Evolutionary conservation across 2,113 vertebrate species (phyloP).

Genomic region (Tichodroma muraria): DNA sequence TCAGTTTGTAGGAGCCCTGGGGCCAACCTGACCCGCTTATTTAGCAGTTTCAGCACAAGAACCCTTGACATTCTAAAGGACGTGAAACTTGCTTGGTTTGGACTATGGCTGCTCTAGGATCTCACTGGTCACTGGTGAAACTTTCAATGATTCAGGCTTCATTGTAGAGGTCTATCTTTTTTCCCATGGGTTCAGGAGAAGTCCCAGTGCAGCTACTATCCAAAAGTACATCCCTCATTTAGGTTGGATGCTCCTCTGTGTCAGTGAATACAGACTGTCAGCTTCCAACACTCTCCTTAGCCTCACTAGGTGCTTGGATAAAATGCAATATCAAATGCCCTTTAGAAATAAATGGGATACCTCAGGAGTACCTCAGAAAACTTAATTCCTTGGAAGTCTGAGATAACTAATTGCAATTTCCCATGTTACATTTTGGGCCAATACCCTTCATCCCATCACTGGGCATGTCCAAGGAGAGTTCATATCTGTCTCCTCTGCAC

Average conservation of each 20-base stretch:
- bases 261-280: neutral
- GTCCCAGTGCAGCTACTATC: accelerated
- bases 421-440: neutral
- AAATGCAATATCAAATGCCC: neutral
- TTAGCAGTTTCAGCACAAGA: neutral
- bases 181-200: neutral
- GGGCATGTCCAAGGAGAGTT: neutral
- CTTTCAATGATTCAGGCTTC: neutral
- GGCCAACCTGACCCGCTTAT: neutral
- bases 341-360: neutral
- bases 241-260: neutral
- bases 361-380: neutral
- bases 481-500: neutral
- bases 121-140: neutral
- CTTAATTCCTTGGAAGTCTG: neutral
- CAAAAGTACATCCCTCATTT: neutral
- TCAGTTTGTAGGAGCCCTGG: neutral
- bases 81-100: neutral
- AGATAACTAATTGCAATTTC: neutral
- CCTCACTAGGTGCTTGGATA: neutral
- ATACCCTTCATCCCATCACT: neutral
- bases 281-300: neutral
- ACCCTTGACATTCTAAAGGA: neutral
- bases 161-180: neutral
- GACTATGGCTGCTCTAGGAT: neutral